Evolutionary conservation across 2,113 vertebrate species (phyloP).

Genomic region (Cricetomys ansorgei): DNA sequence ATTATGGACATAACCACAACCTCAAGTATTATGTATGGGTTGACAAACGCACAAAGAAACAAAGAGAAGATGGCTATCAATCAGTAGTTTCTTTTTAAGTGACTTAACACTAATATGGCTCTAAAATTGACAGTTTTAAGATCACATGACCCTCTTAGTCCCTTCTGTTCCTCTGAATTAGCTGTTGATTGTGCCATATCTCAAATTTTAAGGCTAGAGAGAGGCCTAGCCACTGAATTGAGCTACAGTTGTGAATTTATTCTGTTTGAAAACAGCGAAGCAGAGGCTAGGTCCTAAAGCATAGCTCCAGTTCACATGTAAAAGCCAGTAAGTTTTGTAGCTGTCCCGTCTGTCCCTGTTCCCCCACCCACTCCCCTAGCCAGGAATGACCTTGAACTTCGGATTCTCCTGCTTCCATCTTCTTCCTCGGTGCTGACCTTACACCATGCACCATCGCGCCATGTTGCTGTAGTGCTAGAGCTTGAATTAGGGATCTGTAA

Average conservation of each 20-base stretch:
- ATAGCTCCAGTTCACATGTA: background rate
- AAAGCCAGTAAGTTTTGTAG: background rate
- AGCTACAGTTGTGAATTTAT: background rate
- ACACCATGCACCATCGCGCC: background rate
- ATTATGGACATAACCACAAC: background rate
- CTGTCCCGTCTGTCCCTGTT: too few species aligned
- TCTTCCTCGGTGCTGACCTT: background rate
- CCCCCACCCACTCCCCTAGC: too few species aligned
- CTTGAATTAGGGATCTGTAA: background rate
- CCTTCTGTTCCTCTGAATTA: constrained; percentile 34
- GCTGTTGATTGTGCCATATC: background rate
- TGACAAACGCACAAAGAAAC: constrained; percentile 43
- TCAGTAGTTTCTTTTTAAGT: background rate
- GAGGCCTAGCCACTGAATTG: background rate
- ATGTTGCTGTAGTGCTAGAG: background rate
- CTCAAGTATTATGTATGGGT: background rate
- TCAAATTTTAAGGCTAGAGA: constrained; percentile 36
- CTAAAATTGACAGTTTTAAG: background rate
- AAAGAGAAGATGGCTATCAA: constrained; percentile 7
- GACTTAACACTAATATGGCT: constrained; percentile 18
- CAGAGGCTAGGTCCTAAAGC: background rate
- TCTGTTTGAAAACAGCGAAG: background rate
- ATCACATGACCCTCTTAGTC: background rate
- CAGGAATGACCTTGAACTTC: background rate
- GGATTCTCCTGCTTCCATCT: background rate